A percentile compares a stretch with the other conserved stretches of the same genome.
Evolutionary conservation across 23 tunicate species (phyloP).

Genomic region (Trididemnum nubilum): DNA sequence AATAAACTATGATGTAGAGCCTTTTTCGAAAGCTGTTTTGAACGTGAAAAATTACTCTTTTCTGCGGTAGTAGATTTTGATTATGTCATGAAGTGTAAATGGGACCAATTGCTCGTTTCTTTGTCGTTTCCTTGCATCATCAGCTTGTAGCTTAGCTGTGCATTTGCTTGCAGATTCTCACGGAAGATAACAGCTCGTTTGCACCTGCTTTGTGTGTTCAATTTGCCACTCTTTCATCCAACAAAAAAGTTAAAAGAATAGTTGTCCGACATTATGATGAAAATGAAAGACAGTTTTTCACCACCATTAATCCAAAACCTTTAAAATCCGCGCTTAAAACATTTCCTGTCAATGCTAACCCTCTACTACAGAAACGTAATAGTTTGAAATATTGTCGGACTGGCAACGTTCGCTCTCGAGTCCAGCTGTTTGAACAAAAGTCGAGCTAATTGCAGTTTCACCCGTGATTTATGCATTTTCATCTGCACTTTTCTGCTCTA

Average conservation of each 20-base stretch:
- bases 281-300: background rate
- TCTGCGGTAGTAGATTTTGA: too few species aligned
- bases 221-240: background rate
- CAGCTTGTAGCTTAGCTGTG: background rate
- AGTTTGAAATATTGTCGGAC: constrained; percentile 15
- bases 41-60: too few species aligned
- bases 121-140: background rate
- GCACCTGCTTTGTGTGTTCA: constrained; percentile 18
- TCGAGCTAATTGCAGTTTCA: background rate
- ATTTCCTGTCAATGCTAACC: background rate
- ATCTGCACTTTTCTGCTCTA: too few species aligned
- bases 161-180: constrained; percentile 5
- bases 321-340: too few species aligned
- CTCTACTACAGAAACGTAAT: background rate
- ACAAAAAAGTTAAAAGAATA: background rate
- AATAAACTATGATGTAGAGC: too few species aligned
- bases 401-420: background rate
- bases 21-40: too few species aligned
- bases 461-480: too few species aligned
- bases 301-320: too few species aligned
- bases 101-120: too few species aligned
- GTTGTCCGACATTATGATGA: background rate
- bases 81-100: too few species aligned
- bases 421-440: background rate
- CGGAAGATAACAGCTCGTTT: background rate